Percentiles rank a stretch among this genome's conserved stretches.
These are phyloP conservation scores for Parasteatoda lunata DNA, from an alignment of 2,888 invertebrate species.

Conservation along the genomic window DNA sequence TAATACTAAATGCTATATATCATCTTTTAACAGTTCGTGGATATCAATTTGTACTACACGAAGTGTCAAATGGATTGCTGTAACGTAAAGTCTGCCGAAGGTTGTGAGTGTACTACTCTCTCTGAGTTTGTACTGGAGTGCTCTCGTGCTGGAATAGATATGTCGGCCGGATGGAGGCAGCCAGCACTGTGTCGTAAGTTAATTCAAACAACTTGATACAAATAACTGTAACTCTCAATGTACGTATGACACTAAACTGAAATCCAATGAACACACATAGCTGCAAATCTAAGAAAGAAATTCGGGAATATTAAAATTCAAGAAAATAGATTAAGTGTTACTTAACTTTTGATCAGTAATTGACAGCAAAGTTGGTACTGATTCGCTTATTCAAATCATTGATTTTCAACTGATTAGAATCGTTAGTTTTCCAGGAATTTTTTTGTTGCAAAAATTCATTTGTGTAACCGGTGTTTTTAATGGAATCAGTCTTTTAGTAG, in stretches of 20 bases:
- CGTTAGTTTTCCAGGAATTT: too few relatives aligned
- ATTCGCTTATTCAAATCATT: too few relatives aligned
- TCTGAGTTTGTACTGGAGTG: constrained; percentile 87
- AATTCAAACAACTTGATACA: neutral
- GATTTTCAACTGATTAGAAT: too few relatives aligned
- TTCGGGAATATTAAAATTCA: neutral
- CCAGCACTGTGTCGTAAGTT: constrained; percentile 88
- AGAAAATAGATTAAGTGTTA: neutral
- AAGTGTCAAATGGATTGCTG: constrained; percentile 89
- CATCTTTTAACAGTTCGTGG: constrained; percentile 77
- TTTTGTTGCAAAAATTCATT: too few relatives aligned
- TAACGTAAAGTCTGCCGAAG: constrained; percentile 79
- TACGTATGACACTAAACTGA: neutral
- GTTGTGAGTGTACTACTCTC: constrained; percentile 85
- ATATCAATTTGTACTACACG: constrained; percentile 80
- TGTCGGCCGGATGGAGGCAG: constrained; percentile 84
- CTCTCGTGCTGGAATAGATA: constrained; percentile 79
- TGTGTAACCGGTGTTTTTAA: too few relatives aligned
- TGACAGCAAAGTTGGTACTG: too few relatives aligned
- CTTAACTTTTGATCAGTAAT: neutral
- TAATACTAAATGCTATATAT: neutral
- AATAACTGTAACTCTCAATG: neutral
- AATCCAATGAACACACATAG: neutral
- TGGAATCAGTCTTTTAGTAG: too few relatives aligned
- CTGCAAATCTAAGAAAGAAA: neutral